phyloP scores from a whole-genome alignment of 2,797 vertebrate genomes.

The Periparus ater region DNA sequence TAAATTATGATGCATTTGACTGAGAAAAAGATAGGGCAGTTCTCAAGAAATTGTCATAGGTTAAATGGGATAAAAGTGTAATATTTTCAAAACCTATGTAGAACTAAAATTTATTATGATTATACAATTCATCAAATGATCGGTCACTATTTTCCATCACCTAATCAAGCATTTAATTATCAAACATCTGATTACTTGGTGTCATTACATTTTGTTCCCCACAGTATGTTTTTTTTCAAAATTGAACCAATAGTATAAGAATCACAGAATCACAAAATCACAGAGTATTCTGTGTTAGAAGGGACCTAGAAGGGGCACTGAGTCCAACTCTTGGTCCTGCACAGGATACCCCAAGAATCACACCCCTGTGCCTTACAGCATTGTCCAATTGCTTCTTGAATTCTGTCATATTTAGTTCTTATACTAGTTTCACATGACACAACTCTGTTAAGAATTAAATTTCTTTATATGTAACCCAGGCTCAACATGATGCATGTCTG shows the following conservation, averaged over 20 bases:
- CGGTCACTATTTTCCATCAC: neutral
- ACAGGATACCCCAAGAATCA: neutral
- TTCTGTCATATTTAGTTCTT: neutral
- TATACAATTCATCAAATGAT: neutral
- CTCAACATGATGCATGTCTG: neutral
- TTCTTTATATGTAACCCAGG: neutral
- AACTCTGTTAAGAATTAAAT: neutral
- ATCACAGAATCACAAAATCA: neutral
- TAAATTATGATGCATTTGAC: neutral
- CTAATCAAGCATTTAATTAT: neutral
- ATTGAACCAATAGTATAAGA: neutral
- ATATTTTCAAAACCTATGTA: neutral
- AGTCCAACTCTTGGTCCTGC: neutral
- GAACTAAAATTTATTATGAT: neutral
- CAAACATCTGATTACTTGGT: neutral
- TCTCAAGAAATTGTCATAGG: neutral
- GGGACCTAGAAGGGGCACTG: rapidly evolving
- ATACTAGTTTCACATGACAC: neutral
- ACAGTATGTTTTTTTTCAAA: neutral
- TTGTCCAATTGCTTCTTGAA: neutral
- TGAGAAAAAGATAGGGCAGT: neutral
- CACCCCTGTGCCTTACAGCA: neutral
- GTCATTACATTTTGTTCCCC: neutral
- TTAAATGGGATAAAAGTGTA: neutral
- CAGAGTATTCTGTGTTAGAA: neutral